Evolutionary conservation across 2,888 invertebrate species (phyloP), one percentile per base, ranked within the genome.

Genomic region (Leptinotarsa rubiginosa): DNA sequence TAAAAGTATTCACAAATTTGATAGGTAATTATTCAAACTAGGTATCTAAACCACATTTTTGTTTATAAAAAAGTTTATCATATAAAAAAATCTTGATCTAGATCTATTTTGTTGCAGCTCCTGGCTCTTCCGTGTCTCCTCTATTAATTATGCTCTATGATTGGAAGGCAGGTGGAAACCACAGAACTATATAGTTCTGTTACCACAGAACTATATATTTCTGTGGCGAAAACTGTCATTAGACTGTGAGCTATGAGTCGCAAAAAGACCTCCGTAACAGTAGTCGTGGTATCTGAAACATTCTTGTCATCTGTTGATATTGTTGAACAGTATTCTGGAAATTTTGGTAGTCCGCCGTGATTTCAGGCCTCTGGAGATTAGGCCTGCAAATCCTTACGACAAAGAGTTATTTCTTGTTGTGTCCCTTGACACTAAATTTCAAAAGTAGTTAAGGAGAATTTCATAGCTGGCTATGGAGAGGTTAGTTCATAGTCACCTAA

Each of bases 371-470:
- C 65, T 87, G 87, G 18, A 87, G 74, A 71, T 87, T 87, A 4
- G 85, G 81, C 73, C 87, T 88, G 47, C 87, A 82, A 41, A 86
- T 87, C 97, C 89, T 98, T 98, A 83, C 99, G 92, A 97, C 99
- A 99, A 69, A 99, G 89, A 56, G 97, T 97, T 70, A 99, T 99
- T 91, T 99, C 99, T 90, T 98, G 99, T 88, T 99, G 99, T 99
- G 86, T 99, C 99, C 92, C 99, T 98, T 65, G 99, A 90, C 70
- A 99, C 99, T 83, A 99, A 91, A 89, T 99, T 99, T 72, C 99
- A 91, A 87, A 97, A 99, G 89, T 99, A 99, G 81, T 97, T 92
- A 18, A 99, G 70, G 98, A 98, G 88, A 99, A 99, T 88, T 99
- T 99, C 88, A 12, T 41, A 41, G 2, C 41, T 41, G 41, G 10